Conservation (phyloP, 2,797 vertebrate species). For the Micrastur ruficollis region DNA sequence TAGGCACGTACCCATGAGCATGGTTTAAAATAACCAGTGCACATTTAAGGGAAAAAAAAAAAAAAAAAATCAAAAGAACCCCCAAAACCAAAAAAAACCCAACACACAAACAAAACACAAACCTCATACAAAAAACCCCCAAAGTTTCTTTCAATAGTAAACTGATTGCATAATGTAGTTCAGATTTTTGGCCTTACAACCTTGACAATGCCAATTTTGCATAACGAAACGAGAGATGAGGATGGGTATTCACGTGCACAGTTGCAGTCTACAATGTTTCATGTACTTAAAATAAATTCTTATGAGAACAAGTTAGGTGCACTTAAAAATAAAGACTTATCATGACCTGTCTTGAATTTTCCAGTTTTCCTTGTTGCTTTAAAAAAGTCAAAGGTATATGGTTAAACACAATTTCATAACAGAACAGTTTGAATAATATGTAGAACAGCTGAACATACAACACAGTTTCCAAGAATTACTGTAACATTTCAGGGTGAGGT, state of each 20-base stretch:
- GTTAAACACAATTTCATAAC: conserved; percentile 58
- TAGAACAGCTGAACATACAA: conserved; percentile 58
- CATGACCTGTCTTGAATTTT: conserved; percentile 60
- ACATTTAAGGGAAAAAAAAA: background rate
- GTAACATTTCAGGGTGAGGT: conserved; percentile 5
- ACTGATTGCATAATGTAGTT: background rate
- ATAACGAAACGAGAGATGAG: background rate
- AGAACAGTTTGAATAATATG: conserved; percentile 32
- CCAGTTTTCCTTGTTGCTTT: conserved; percentile 69
- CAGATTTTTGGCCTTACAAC: conserved; percentile 76
- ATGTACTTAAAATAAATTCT: conserved; percentile 57
- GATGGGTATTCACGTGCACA: conserved; percentile 52
- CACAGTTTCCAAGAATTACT: conserved; percentile 32
- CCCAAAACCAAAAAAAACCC: background rate
- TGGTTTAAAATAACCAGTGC: background rate
- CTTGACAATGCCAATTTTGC: conserved; percentile 67
- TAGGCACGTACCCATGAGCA: conserved; percentile 4
- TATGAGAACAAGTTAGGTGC: conserved; percentile 49
- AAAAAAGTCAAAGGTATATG: conserved; percentile 61
- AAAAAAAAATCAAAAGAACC: background rate
- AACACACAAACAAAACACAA: background rate
- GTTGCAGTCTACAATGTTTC: conserved; percentile 51
- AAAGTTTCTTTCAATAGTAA: background rate
- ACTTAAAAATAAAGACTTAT: conserved; percentile 62
- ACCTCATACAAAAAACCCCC: background rate